A percentile compares a stretch with the other conserved stretches of the same genome.
Conservation (phyloP, 2,888 invertebrate genomes). For the Brachycybe producta region DNA sequence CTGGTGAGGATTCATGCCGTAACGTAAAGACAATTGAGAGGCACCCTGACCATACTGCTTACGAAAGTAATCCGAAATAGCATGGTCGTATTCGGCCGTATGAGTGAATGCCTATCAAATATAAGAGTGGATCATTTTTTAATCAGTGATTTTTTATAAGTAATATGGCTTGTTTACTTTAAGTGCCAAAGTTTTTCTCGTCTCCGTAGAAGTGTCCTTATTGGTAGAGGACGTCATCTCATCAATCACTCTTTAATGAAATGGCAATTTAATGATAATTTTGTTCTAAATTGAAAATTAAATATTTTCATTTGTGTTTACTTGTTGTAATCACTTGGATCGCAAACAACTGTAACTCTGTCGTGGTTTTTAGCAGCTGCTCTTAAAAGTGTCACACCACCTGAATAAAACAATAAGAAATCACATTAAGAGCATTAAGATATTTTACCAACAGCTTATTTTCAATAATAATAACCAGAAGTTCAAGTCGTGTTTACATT, state of each 20-base stretch:
- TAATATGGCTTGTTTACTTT: slow-evolving; percentile 29
- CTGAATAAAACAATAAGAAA: slow-evolving; percentile 32
- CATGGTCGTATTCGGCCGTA: slow-evolving; percentile 84
- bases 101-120: slow-evolving; percentile 84
- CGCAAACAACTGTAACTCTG: slow-evolving; percentile 85
- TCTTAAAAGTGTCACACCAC: slow-evolving; percentile 80
- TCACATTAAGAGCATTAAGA: too few species aligned
- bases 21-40: slow-evolving; percentile 72
- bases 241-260: slow-evolving; percentile 41
- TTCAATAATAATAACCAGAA: too few species aligned
- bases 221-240: slow-evolving; percentile 52
- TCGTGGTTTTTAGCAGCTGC: slow-evolving; percentile 96
- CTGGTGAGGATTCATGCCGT: slow-evolving; percentile 97
- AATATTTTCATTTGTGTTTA: slow-evolving; percentile 11
- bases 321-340: slow-evolving; percentile 69
- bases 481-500: background rate
- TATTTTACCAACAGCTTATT: too few species aligned
- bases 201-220: slow-evolving; percentile 55
- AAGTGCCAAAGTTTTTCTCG: slow-evolving; percentile 47
- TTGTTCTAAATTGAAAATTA: slow-evolving; percentile 14
- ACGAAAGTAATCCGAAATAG: slow-evolving; percentile 90
- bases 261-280: slow-evolving; percentile 3
- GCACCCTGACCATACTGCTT: slow-evolving; percentile 66
- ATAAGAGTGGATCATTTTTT: background rate
- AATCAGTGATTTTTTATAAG: slow-evolving; percentile 8